These are phyloP conservation scores for Hypanus sabinus DNA, from an alignment of 2,113 vertebrate genomes.

Conservation along the genomic window DNA sequence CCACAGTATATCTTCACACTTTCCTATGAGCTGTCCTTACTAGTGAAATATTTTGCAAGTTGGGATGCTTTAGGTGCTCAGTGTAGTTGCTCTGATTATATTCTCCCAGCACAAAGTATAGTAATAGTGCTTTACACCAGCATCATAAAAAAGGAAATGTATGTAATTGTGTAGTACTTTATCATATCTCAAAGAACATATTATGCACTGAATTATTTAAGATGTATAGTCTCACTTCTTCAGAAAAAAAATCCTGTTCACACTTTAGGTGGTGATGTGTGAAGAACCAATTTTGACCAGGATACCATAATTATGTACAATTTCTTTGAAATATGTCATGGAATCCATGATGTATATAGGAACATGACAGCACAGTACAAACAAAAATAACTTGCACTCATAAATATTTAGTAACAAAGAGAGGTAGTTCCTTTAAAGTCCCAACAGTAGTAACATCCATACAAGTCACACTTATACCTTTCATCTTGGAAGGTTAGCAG, in stretches of 20 bases:
- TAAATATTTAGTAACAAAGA: not conserved
- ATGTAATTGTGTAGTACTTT: not conserved
- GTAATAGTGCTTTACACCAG: not conserved
- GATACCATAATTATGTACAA: not conserved
- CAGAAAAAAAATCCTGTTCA: not conserved
- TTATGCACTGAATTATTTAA: not conserved
- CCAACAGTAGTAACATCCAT: too few relatives aligned
- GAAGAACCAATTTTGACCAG: not conserved
- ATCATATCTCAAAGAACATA: not conserved
- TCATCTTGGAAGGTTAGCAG: too few relatives aligned
- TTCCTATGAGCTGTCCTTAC: not conserved
- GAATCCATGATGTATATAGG: not conserved
- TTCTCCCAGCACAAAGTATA: not conserved
- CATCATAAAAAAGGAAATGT: not conserved
- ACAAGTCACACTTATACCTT: too few relatives aligned
- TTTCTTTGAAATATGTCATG: not conserved
- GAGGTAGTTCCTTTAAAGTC: too few relatives aligned
- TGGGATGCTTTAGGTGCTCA: not conserved
- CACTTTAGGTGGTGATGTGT: not conserved
- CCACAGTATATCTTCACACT: not conserved
- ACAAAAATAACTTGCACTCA: not conserved
- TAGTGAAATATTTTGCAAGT: not conserved
- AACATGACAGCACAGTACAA: not conserved
- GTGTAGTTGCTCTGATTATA: not conserved
- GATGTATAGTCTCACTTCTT: not conserved